A percentile compares a stretch with the other conserved stretches of the same genome.
phyloP scores from a whole-genome alignment of 2,888 invertebrate species.

The Tuta absoluta region DNA sequence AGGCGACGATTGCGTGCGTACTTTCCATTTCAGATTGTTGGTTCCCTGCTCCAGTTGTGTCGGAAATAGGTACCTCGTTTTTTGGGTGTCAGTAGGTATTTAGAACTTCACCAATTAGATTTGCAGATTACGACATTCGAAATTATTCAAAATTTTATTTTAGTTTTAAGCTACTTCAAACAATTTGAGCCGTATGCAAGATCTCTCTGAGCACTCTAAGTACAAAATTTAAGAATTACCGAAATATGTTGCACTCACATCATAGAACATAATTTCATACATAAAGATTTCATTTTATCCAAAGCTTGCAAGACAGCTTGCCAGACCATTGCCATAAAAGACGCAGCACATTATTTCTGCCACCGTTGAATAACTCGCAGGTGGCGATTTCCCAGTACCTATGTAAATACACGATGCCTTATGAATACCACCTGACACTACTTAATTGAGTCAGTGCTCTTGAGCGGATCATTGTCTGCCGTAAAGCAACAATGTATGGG shows the following conservation, averaged over 20 bases:
- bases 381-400: conserved; percentile 8
- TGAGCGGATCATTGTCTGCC: conserved; percentile 63
- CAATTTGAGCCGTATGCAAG: too few species aligned
- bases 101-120: background rate
- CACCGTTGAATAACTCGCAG: background rate
- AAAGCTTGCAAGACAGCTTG: too few species aligned
- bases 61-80: conserved; percentile 37
- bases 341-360: background rate
- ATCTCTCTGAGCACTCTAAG: too few species aligned
- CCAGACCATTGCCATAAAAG: background rate
- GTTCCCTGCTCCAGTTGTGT: conserved; percentile 40
- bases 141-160: background rate
- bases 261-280: too few species aligned
- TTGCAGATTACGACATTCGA: background rate
- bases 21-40: conserved; percentile 58
- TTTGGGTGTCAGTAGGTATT: conserved; percentile 31
- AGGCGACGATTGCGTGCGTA: conserved; percentile 41
- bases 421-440: conserved; percentile 2
- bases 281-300: too few species aligned
- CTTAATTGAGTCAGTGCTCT: conserved; percentile 49
- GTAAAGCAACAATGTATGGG: conserved; percentile 55
- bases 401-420: conserved; percentile 6
- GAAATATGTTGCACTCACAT: too few species aligned
- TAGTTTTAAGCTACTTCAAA: too few species aligned
- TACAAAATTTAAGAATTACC: too few species aligned